Percentiles rank a stretch among this genome's conserved stretches.
Conservation (phyloP, 2,113 vertebrate genomes). For the Chamaea fasciata region DNA sequence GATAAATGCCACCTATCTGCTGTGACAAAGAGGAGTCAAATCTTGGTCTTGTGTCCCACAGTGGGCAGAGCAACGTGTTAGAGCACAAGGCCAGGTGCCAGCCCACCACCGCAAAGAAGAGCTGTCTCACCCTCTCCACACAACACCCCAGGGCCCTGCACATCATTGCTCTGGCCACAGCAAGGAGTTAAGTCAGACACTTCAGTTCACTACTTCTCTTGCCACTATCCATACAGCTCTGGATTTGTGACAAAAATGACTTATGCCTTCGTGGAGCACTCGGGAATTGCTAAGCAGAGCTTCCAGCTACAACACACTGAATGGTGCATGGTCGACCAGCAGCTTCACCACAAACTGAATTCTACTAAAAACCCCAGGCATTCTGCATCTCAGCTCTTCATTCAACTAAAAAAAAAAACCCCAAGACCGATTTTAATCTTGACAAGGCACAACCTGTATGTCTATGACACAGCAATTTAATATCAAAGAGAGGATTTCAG, state of each 20-base stretch:
- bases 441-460: neutral
- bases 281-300: neutral
- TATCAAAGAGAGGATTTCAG: neutral
- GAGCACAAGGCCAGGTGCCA: neutral
- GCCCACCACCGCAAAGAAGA: rapidly evolving
- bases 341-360: neutral
- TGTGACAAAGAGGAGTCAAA: neutral
- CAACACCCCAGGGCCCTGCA: neutral
- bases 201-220: neutral
- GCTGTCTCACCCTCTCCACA: too few species aligned
- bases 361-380: neutral
- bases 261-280: neutral
- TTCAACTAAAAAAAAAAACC: neutral
- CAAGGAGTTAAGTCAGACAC: neutral
- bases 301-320: neutral
- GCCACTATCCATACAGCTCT: neutral
- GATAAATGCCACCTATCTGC: neutral
- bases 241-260: neutral
- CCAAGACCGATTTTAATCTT: rapidly evolving
- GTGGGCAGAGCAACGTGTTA: neutral
- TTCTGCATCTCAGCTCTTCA: neutral
- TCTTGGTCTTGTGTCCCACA: neutral
- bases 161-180: neutral
- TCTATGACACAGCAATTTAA: neutral
- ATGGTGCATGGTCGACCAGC: neutral